phyloP scores from a whole-genome alignment of 2,797 vertebrate species.

The Acanthurus lineatus region DNA sequence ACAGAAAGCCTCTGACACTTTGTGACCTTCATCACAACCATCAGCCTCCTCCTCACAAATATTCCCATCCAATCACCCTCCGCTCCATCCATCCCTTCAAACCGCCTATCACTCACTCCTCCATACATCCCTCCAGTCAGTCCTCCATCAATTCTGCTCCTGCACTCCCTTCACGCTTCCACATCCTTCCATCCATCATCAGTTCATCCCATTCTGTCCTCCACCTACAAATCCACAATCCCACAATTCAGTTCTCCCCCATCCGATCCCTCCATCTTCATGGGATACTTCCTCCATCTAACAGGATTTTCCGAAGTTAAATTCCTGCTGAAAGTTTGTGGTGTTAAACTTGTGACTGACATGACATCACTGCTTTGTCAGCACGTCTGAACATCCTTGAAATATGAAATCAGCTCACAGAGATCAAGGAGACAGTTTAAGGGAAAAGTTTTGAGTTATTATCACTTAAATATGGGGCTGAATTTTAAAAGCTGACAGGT shows the following conservation, averaged over 20 bases:
- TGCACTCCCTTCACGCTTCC: conserved; percentile 4
- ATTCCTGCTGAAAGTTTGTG: too few relatives aligned
- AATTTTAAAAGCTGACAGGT: background rate
- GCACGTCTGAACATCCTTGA: too few relatives aligned
- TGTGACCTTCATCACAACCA: background rate
- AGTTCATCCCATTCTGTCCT: background rate
- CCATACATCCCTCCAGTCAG: background rate
- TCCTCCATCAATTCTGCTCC: background rate
- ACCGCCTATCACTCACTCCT: background rate
- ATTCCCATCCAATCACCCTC: background rate
- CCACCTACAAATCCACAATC: conserved; percentile 20
- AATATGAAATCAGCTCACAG: too few relatives aligned
- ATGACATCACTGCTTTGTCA: background rate
- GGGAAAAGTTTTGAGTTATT: too few relatives aligned
- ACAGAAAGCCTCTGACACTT: background rate
- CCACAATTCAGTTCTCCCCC: conserved; percentile 10
- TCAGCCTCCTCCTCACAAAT: background rate
- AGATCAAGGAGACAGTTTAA: too few relatives aligned
- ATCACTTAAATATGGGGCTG: too few relatives aligned
- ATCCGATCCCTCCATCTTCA: background rate
- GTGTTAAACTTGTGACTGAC: background rate
- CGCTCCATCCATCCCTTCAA: background rate
- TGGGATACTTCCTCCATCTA: background rate
- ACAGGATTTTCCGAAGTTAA: background rate
- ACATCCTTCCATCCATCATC: background rate